phyloP scores from a whole-genome alignment of 2,797 vertebrate species.

The Chlorospingus semifuscus region DNA sequence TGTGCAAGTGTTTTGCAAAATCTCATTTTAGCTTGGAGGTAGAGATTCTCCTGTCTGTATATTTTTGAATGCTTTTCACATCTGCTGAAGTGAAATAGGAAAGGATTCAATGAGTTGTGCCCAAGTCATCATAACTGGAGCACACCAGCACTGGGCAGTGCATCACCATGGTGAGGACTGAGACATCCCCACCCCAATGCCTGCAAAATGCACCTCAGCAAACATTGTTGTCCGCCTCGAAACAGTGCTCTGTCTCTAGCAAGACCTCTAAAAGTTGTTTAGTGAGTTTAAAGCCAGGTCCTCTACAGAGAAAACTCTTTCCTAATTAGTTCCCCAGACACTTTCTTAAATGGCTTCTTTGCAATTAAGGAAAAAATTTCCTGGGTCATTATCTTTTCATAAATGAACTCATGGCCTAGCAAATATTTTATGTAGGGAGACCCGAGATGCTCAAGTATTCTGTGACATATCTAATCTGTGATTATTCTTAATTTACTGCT shows the following conservation, averaged over 20 bases:
- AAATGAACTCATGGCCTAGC: constrained; percentile 44
- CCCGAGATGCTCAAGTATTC: constrained; percentile 17
- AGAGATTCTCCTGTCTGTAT: not conserved
- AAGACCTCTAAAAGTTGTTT: constrained; percentile 36
- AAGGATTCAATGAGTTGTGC: not conserved
- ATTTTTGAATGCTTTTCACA: not conserved
- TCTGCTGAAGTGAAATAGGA: not conserved
- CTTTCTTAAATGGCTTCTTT: constrained; percentile 9
- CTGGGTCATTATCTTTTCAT: constrained; percentile 60
- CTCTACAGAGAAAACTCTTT: constrained; percentile 52
- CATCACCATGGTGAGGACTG: not conserved
- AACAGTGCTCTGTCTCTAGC: constrained; percentile 24
- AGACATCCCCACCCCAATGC: not conserved
- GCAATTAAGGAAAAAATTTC: constrained; percentile 56
- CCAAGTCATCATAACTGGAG: not conserved
- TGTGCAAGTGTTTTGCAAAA: not conserved
- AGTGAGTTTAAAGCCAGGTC: constrained; percentile 45
- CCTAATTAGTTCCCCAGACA: constrained; percentile 57
- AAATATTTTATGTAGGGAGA: constrained; percentile 53
- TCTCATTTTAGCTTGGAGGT: not conserved
- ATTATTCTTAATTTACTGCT: constrained; percentile 48
- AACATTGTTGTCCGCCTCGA: not conserved
- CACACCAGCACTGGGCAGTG: not conserved
- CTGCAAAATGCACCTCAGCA: not conserved
- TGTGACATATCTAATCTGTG: constrained; percentile 27